Evolutionary conservation across 2,797 vertebrate genomes (phyloP), one percentile per base, ranked within the genome.

Genomic region (Gobionotothen gibberifrons): DNA sequence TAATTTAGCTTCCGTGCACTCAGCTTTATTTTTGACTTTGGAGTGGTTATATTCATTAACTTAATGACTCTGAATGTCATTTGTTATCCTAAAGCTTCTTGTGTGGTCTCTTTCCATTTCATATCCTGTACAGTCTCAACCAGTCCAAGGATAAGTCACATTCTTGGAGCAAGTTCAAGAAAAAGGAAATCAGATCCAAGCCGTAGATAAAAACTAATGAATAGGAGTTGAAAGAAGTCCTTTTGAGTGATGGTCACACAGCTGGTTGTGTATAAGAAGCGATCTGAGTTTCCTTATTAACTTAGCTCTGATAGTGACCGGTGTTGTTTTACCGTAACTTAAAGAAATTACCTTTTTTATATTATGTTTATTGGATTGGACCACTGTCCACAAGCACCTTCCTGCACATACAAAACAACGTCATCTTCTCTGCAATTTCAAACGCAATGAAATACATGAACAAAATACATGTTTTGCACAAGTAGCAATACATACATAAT

Each of bases 231-330:
- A 52, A 59, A 5, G 32, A 21, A 14, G 42, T 26, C 17, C 17
- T 21, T 67, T 46, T 47, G 26, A 69, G n/a, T 47, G 44, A 57
- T 57, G 32, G 7, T n/a, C 2, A n/a, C 9, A 6, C 29, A 56
- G 53, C 51, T 54, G 51, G 9, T 66, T 14, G 51, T 68, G 13
- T 12, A 22, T 51, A 49, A 49, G n/a, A 49, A 49, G 47, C n/a
- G 12, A 21, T 21, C 19, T 5, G 17, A 11, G 5, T 16, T 19
- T 3, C 17, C 55, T 51, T 26, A 26, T 13, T 43, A 40, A 56
- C 40, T n/a, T 29, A n/a, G 7, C 16, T 47, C 4, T 12, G 19
- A 21, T 12, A 22, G 1, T 46, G 3, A 43, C 47, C 46, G 48
- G 11, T 19, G 12, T 19, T 26, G 51, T 54, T 42, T 43, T 8